phyloP scores from a whole-genome alignment of 2,888 invertebrate genomes.

The Branchellion lobata region DNA sequence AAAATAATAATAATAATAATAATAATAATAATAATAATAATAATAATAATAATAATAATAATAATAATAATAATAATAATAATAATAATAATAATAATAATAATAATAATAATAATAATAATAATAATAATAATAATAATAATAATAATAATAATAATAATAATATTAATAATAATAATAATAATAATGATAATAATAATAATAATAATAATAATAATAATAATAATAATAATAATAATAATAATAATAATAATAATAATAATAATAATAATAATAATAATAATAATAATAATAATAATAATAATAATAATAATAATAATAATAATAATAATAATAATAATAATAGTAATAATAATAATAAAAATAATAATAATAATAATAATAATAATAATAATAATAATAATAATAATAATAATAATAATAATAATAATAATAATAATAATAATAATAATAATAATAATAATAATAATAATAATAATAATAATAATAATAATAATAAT shows the following conservation, averaged over 20 bases:
- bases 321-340: conserved; percentile 9
- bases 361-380: neutral
- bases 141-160: no score
- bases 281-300: neutral
- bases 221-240: neutral
- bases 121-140: no score
- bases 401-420: no score
- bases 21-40: no score
- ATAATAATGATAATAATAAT: no score
- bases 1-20: no score
- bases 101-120: no score
- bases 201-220: no score
- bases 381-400: conserved; percentile 4
- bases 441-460: conserved; percentile 21
- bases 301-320: neutral
- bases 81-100: no score
- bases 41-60: no score
- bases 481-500: conserved; percentile 10
- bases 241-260: neutral
- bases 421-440: conserved; percentile 1
- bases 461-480: conserved; percentile 5
- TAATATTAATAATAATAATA: no score
- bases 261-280: neutral
- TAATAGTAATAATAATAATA: neutral
- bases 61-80: no score